Evolutionary conservation across 2,113 vertebrate genomes (phyloP), one percentile per base, ranked within the genome.

Genomic region (Actenoides hombroni): DNA sequence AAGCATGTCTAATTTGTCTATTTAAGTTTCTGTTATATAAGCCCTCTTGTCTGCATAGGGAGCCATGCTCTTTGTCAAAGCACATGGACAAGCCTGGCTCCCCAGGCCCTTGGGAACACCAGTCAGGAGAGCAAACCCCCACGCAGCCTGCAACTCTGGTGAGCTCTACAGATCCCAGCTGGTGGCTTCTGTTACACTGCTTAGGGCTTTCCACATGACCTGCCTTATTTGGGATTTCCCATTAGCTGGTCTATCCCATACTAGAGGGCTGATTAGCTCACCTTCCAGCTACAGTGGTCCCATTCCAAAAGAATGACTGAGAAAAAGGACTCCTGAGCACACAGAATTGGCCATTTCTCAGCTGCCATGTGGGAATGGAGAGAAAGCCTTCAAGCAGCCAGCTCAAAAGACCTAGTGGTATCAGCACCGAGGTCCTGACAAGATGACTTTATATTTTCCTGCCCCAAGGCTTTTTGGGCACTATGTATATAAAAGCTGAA

Each of bases 401-500:
- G n/a, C 16, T 63, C 28, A 33, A 75, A 84, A 94, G 33, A 63
- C 51, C 29, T 67, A 0, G 0, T 28, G 42, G 15, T 71, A 51
- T 44, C 68, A 78, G 46, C 2, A 0, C 40, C 46, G 68, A 77
- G 11, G 8, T 90, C 51, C 56, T 65, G 48, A 86, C 18, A 46
- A 64, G 40, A 79, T 79, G 15, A 79, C 37, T 81, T 90, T 12
- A 13, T 92, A 37, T 79, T 88, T 83, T 88, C 48, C 70, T 83
- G 59, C 83, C 88, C 60, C 11, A 39, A 83, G 79, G 95, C 56
- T 63, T 95, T 90, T 86, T 81, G 40, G 86, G 69, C 35, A 77
- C 78, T 53, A 91, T 53, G 18, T 92, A 53, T 79, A 37, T 81
- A 86, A 92, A 95, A 94, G 29, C 40, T 79, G 77, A 96, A 86